Base-by-base conservation (phyloP, 2,888 invertebrate genomes). In the Parnassius smintheus region DNA sequence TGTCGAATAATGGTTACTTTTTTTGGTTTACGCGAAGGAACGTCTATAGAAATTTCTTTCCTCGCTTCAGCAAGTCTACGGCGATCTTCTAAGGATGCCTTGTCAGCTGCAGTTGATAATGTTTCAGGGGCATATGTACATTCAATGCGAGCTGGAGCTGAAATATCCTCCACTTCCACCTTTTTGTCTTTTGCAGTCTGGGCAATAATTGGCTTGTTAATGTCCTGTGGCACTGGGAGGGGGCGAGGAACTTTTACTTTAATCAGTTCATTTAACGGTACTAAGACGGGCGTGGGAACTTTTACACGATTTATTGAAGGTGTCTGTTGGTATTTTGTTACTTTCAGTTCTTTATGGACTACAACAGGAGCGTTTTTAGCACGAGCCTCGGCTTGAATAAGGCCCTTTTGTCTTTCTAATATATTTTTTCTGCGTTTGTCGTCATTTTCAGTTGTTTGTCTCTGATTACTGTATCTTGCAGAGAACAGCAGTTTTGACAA, bases 1-100 rank as follows among this genome's bases (percentile, higher is more conserved):
- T 82, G 86, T 60, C 81, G 76, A 35, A 84, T 66, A 55, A 82
- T 75, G 13, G 77, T 75, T 42, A 78, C 62, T 64, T 75, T 81
- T 13, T 82, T 76, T 7, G 75, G 70, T 59, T 74, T 77, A 35
- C 71, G 72, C 11, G 72, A 64, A 4, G 76, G 76, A 55, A 75
- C 59, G 50, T 75, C 71, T 2, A 71, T 68, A 2, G 78, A 76
- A 18, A 72, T 62, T 49, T 77, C 74, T 51, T 75, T 78, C 25
- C 73, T 78, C 9, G 75, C 60, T 54, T 77, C 71, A n/a, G 74
- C 68, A 42, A 81, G 76, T 60, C 72, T 65, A 13, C 67, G 62
- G 18, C 76, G 77, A 42, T 78, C 71, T n/a, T 75, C 71, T 55
- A 70, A 65, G 53, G 76, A 77, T 2, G 81, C 83, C 55, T 75